phyloP scores from a whole-genome alignment of 2,888 invertebrate species.

The Dynastes tityus region DNA sequence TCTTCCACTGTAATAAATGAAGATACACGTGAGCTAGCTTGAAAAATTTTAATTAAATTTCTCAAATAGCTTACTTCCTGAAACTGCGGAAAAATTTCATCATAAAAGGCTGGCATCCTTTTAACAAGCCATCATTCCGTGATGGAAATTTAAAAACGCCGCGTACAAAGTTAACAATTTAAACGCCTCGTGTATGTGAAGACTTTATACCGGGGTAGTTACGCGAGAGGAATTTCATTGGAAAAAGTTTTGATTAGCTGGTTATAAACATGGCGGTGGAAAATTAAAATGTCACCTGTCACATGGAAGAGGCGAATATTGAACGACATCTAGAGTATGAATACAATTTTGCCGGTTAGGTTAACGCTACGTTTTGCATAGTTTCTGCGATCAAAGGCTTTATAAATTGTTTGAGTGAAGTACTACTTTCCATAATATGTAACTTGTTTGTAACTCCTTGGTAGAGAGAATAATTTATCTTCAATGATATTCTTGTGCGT shows the following conservation, averaged over 20 bases:
- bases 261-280: slow-evolving; percentile 3
- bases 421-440: not conserved
- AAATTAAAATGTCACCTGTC: slow-evolving; percentile 1
- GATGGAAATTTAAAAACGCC: slow-evolving; percentile 4
- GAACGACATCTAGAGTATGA: not conserved
- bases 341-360: too few species aligned
- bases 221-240: slow-evolving; percentile 7
- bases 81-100: slow-evolving; percentile 1
- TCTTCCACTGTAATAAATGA: too few species aligned
- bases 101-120: not conserved
- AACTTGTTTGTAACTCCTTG: too few species aligned
- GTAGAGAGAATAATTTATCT: too few species aligned
- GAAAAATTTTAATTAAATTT: too few species aligned
- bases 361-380: not conserved
- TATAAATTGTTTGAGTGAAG: not conserved
- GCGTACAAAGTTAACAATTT: not conserved
- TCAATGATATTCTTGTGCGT: too few species aligned
- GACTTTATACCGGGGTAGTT: not conserved
- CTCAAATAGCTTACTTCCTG: not conserved
- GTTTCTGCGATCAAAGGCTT: not conserved
- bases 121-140: not conserved
- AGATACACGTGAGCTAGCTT: too few species aligned
- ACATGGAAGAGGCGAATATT: not conserved
- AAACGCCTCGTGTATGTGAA: not conserved
- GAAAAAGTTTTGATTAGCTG: not conserved